Conservation (phyloP, 2,797 vertebrate species). For the Peromyscus aztecus region DNA sequence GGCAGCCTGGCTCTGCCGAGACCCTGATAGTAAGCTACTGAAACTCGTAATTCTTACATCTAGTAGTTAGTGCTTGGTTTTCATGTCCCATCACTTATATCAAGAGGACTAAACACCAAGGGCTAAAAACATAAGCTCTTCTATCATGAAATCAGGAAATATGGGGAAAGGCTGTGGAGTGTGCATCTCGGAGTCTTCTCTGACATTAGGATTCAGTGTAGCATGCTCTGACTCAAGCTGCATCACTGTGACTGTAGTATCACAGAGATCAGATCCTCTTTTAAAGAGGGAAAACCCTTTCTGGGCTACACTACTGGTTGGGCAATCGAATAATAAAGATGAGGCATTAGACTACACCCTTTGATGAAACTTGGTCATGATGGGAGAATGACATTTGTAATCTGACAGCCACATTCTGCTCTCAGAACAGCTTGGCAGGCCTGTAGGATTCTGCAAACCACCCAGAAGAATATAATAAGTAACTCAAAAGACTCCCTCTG, state of each 20-base stretch:
- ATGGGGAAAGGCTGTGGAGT: background rate
- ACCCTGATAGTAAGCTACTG: background rate
- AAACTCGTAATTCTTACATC: background rate
- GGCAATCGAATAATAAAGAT: conserved; percentile 50
- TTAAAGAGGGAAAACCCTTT: conserved; percentile 37
- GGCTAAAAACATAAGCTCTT: background rate
- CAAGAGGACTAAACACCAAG: conserved; percentile 28
- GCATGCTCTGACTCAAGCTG: background rate
- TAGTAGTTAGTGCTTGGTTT: background rate
- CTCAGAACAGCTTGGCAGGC: background rate
- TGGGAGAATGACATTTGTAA: conserved; percentile 36
- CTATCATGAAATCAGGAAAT: background rate
- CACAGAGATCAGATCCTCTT: background rate
- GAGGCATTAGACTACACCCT: conserved; percentile 51
- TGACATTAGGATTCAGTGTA: background rate
- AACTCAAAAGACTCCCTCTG: background rate
- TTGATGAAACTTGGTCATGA: conserved; percentile 55
- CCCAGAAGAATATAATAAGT: conserved; percentile 6
- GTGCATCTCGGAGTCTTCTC: background rate
- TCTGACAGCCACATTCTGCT: background rate
- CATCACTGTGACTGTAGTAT: background rate
- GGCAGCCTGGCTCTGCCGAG: background rate
- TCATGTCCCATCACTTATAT: background rate
- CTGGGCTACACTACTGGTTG: background rate
- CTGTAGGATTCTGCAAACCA: background rate